Base-by-base conservation (phyloP, 2,888 invertebrate species). In the Latrodectus hesperus region DNA sequence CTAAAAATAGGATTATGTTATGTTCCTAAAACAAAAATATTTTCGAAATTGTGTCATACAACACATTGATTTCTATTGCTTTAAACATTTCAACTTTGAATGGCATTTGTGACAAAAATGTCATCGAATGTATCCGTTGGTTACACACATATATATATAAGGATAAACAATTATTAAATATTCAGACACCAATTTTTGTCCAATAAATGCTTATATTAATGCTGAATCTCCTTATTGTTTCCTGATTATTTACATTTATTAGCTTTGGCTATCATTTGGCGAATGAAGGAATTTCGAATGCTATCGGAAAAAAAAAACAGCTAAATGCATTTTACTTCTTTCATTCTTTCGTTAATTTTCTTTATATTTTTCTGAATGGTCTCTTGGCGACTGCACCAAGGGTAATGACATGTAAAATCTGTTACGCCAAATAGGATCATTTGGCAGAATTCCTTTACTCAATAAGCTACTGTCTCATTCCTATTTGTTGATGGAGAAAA, bases 381-480 rank as follows among this genome's bases (percentile, higher is more conserved):
- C 76, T 53, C 75, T 71, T 75, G 85, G n/a, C 75, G 80, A 60
- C 53, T 87, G 81, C 64, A 68, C 81, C 22, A 52, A 22, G 76
- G 67, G 72, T 87, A 87, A 87, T 87, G 86, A 87, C 77, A 87
- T 87, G 86, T 82, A 80, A 87, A 86, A 49, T 49, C 51, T 9
- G 68, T 53, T 65, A 77, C 17, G 26, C 64, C 11, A 65, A 87
- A 87, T 81, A 51, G 86, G 72, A 77, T 72, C 77, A 76, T 53
- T 52, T 60, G 60, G 60, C 60, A 38, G 60, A 60, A 12, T 60
- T 60, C 60, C n/a, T 60, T 16, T 60, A 10, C 12, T 60, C 38
- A 38, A 60, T 60, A 60, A n/a, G 60, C 60, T 11, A 10, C 60
- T 16, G n/a, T 60, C 8, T 60, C 38, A 38, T 16, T 60, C 60